Evolutionary conservation across 2,888 invertebrate species (phyloP).

Genomic region (Hipparchia sbordonii): DNA sequence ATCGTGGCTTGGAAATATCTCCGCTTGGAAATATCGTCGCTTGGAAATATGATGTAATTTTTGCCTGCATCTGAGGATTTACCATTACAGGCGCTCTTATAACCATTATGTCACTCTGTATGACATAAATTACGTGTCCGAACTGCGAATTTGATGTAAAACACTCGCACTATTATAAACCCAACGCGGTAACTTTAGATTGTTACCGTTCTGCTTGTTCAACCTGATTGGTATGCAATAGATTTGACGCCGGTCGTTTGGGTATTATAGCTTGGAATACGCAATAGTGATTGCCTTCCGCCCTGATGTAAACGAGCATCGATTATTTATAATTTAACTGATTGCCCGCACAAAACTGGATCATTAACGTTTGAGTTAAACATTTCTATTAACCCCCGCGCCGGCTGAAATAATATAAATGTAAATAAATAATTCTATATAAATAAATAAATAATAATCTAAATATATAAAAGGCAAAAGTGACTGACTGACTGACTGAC

Average conservation of each 20-base stretch:
- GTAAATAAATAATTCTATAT: too few relatives aligned
- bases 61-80: too few relatives aligned
- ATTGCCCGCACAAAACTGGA: background rate
- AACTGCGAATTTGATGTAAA: background rate
- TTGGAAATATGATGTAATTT: too few relatives aligned
- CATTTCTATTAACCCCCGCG: too few relatives aligned
- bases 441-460: too few relatives aligned
- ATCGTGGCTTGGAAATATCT: too few relatives aligned
- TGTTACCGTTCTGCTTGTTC: background rate
- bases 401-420: too few relatives aligned
- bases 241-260: constrained; percentile 4
- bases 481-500: too few relatives aligned
- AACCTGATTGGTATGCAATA: constrained; percentile 6
- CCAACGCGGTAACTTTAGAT: constrained; percentile 1
- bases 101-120: background rate
- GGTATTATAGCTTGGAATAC: constrained; percentile 13
- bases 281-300: constrained; percentile 7
- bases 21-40: too few relatives aligned
- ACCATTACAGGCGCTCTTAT: too few relatives aligned
- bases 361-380: too few relatives aligned
- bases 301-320: background rate
- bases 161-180: constrained; percentile 1
- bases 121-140: constrained; percentile 7
- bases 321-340: background rate
- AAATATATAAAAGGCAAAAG: too few relatives aligned